Conservation (phyloP, 2,113 vertebrate genomes). For the Tapirus terrestris region DNA sequence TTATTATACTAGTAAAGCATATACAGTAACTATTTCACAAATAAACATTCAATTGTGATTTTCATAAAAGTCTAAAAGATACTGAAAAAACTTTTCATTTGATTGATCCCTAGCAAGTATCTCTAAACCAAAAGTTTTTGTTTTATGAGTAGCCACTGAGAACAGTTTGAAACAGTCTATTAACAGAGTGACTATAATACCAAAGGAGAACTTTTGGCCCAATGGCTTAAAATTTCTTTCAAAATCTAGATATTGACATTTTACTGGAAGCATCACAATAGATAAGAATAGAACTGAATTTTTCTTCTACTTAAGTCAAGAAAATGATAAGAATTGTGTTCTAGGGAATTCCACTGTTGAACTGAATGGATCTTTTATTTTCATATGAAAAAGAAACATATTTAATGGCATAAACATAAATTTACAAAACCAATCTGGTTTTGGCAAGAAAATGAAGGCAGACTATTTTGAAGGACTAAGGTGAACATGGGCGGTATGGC, state of each 20-base stretch:
- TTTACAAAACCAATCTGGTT: conserved; percentile 60
- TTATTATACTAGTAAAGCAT: neutral
- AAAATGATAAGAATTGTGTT: conserved; percentile 56
- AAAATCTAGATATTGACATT: neutral
- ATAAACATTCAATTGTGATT: conserved; percentile 11
- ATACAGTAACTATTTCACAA: conserved; percentile 32
- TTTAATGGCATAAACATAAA: conserved; percentile 52
- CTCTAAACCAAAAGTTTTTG: neutral
- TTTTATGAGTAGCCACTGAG: neutral
- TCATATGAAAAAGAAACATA: conserved; percentile 29
- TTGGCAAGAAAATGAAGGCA: conserved; percentile 54
- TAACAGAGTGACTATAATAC: neutral
- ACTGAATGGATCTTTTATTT: conserved; percentile 4
- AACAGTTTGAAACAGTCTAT: neutral
- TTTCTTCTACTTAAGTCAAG: conserved; percentile 53
- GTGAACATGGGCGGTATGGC: neutral
- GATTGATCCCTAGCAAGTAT: neutral
- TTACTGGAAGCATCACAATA: conserved; percentile 31
- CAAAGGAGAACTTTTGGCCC: conserved; percentile 35
- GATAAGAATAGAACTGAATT: neutral
- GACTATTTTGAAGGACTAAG: conserved; percentile 37
- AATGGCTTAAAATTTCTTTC: conserved; percentile 41
- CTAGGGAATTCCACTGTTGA: conserved; percentile 27
- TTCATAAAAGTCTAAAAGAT: neutral
- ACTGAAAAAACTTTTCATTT: neutral